These are phyloP conservation scores for Hestina assimilis DNA, from an alignment of 1,140 invertebrate species.

Conservation along the genomic window DNA sequence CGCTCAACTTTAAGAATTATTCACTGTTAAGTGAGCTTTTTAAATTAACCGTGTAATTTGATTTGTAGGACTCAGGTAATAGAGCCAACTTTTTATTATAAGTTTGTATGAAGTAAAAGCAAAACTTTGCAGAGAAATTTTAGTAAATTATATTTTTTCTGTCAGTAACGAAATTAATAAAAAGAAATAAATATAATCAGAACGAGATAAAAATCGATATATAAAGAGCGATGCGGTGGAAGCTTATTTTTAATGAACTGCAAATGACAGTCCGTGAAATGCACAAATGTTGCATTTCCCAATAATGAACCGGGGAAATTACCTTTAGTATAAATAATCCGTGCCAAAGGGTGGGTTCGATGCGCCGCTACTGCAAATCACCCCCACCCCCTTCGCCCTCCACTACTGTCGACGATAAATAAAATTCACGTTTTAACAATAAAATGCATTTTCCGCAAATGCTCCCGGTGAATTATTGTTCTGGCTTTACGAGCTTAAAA, in stretches of 20 bases:
- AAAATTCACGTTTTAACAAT: constrained; percentile 79
- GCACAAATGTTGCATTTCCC: constrained; percentile 73
- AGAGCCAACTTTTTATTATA: constrained; percentile 36
- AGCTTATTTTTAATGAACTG: constrained; percentile 71
- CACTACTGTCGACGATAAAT: constrained; percentile 76
- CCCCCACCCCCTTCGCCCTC: constrained; percentile 47
- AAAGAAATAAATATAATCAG: not conserved
- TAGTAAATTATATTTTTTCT: constrained; percentile 13
- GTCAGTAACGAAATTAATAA: constrained; percentile 1
- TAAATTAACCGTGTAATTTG: constrained; percentile 52
- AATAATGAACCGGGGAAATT: constrained; percentile 76
- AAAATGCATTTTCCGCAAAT: constrained; percentile 79
- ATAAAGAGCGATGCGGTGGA: constrained; percentile 30
- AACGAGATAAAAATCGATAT: constrained; percentile 19
- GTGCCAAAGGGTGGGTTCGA: constrained; percentile 73
- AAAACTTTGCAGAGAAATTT: constrained; percentile 22
- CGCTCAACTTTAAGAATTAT: constrained; percentile 46
- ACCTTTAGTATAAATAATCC: constrained; percentile 78
- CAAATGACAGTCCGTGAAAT: constrained; percentile 68
- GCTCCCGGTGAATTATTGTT: constrained; percentile 75
- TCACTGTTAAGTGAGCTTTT: constrained; percentile 46
- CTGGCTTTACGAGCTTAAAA: constrained; percentile 77
- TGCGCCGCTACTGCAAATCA: constrained; percentile 74
- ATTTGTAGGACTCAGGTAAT: constrained; percentile 35
- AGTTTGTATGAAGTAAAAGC: constrained; percentile 27